Evolutionary conservation across 1,140 invertebrate species (phyloP).

Genomic region (Tetramorium simillimum): DNA sequence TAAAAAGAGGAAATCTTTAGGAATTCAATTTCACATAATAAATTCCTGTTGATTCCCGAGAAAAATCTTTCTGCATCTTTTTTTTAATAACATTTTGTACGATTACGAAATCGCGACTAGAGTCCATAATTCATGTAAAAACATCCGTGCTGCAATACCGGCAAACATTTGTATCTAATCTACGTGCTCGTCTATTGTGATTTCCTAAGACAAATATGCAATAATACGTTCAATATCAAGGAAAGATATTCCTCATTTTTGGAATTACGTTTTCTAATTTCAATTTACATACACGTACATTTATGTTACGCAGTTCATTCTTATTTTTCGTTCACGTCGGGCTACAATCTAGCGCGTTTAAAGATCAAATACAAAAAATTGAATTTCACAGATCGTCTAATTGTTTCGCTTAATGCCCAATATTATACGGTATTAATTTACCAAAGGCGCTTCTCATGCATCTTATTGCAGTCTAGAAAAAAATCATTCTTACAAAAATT

Average conservation of each 20-base stretch:
- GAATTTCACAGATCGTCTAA: neutral
- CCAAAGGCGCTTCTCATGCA: neutral
- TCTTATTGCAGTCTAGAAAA: neutral
- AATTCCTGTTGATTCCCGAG: neutral
- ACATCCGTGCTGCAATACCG: neutral
- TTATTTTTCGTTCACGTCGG: neutral
- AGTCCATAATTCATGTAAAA: neutral
- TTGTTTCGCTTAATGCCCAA: constrained; percentile 2
- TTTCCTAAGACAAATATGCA: neutral
- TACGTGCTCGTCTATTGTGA: neutral
- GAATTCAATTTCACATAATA: neutral
- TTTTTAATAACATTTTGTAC: neutral
- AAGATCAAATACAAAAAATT: constrained; percentile 18
- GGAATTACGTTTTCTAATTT: constrained; percentile 1
- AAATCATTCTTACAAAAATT: constrained; percentile 1
- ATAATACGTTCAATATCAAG: neutral
- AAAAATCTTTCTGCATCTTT: neutral
- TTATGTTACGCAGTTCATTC: neutral
- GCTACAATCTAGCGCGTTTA: constrained; percentile 2
- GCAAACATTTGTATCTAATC: constrained; percentile 7
- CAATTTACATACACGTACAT: neutral
- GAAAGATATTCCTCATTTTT: neutral
- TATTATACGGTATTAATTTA: constrained; percentile 28
- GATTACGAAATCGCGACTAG: neutral
- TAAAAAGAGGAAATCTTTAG: neutral